These are phyloP conservation scores for Drosophila anceps DNA, from an alignment of 2,888 invertebrate species.

Conservation along the genomic window DNA sequence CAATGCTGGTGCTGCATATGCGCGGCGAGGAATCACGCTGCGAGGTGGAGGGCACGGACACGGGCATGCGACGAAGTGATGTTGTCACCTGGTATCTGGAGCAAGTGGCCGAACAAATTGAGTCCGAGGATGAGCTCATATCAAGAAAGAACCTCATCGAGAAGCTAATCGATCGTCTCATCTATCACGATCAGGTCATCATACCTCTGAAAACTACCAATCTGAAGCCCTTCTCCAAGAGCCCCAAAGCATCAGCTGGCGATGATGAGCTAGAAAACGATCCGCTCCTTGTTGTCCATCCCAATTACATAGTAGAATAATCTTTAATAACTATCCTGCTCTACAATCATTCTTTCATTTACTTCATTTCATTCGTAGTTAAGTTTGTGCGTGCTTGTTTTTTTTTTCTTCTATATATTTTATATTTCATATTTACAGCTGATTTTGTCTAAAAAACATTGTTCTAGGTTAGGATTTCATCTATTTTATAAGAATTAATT, in stretches of 20 bases:
- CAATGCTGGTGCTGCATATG: conserved; percentile 96
- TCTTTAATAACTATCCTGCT: neutral
- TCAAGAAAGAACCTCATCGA: conserved; percentile 95
- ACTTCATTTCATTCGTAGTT: conserved; percentile 33
- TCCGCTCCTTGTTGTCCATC: conserved; percentile 96
- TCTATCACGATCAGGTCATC: conserved; percentile 88
- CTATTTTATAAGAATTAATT: conserved; percentile 12
- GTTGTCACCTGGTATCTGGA: conserved; percentile 97
- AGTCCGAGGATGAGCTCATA: conserved; percentile 95
- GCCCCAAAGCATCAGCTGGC: conserved; percentile 29
- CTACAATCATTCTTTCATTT: neutral
- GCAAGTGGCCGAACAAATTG: conserved; percentile 94
- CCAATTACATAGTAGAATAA: conserved; percentile 94
- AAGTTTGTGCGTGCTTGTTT: conserved; percentile 30
- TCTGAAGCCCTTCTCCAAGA: conserved; percentile 63
- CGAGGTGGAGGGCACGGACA: conserved; percentile 88
- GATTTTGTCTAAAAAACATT: conserved; percentile 13
- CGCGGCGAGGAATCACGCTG: conserved; percentile 91
- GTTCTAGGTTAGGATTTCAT: conserved; percentile 18
- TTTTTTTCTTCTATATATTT: conserved; percentile 7
- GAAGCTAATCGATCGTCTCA: conserved; percentile 96
- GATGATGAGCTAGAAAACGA: conserved; percentile 83
- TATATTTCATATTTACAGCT: neutral
- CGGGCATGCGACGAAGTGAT: conserved; percentile 91
- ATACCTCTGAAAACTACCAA: conserved; percentile 83